Conservation (phyloP, 1,140 invertebrate species). For the Atta colombica region DNA sequence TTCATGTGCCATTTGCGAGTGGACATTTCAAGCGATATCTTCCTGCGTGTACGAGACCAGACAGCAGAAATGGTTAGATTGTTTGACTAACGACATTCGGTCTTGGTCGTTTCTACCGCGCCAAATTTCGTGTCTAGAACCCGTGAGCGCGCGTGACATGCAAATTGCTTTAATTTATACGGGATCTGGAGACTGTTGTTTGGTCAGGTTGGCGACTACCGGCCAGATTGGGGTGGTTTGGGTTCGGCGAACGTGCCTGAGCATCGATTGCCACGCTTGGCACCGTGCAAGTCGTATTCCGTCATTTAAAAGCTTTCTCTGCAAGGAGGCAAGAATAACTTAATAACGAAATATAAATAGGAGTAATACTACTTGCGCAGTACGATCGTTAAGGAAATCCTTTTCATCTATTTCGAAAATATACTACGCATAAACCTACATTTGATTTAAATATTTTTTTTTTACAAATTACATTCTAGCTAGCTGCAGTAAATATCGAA, state of each 20-base stretch:
- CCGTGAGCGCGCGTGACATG: slow-evolving; percentile 73
- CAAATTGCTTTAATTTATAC: slow-evolving; percentile 84
- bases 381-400: slow-evolving; percentile 4
- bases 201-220: slow-evolving; percentile 76
- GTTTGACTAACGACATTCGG: slow-evolving; percentile 51
- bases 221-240: slow-evolving; percentile 70
- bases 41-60: slow-evolving; percentile 24
- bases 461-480: neutral
- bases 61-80: slow-evolving; percentile 58
- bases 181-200: slow-evolving; percentile 78
- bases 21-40: slow-evolving; percentile 52
- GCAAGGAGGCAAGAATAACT: neutral
- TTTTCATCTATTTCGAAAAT: neutral
- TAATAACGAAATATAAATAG: slow-evolving; percentile 10
- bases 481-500: neutral
- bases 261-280: slow-evolving; percentile 72
- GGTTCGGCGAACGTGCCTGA: slow-evolving; percentile 74
- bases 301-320: slow-evolving; percentile 52
- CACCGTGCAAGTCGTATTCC: slow-evolving; percentile 55
- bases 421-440: neutral
- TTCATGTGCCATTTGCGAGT: neutral
- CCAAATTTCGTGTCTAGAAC: slow-evolving; percentile 55
- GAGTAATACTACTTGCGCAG: slow-evolving; percentile 7
- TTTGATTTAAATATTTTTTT: neutral
- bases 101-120: slow-evolving; percentile 39